Base-by-base conservation (phyloP, 2,797 vertebrate genomes). In the Propithecus perrieri region DNA sequence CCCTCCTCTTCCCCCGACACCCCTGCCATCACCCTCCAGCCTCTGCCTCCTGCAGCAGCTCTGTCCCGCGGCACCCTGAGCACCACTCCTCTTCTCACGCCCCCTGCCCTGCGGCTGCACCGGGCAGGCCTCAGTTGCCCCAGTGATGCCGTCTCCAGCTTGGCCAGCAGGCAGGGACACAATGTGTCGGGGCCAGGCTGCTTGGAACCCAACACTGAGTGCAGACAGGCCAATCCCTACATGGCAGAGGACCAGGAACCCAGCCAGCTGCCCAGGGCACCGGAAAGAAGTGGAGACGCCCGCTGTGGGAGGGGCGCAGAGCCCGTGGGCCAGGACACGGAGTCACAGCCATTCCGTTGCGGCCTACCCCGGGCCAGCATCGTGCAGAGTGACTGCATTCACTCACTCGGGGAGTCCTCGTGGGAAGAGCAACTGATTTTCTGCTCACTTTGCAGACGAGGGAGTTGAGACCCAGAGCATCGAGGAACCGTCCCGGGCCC, bases 201-300 rank as follows among this genome's bases (percentile, higher is more conserved):
- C 59, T 38, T 55, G 46, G 80, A 81, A 6, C 46, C 74, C 71
- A 83, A 43, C n/a, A 4, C 17, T 33, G 26, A 80, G 41, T 20
- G 46, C 10, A 57, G 63, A 67, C 7, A 38, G 65, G 46, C 55
- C 55, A 61, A 0, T 57, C 71, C 7, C 30, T 38, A 63, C 46
- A 24, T 20, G 94, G 57, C 57, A 30, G 59, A 55, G 80, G 48
- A 59, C 85, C 80, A 84, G 89, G 80, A 76, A 41, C 48, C 57
- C 67, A 78, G 80, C 28, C 69, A 94, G 41, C 33, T 76, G 55
- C 78, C 65, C 50, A 17, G 48, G 41, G 33, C 61, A n/a, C 38
- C 38, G 38, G 53, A 55, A 90, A 71, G 85, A 59, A 46, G 72
- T 22, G 10, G 48, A 72, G 6, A 48, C n/a, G 20, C 55, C 75